phyloP scores from a whole-genome alignment of 2,113 vertebrate genomes.

The Peromyscus leucopus region DNA sequence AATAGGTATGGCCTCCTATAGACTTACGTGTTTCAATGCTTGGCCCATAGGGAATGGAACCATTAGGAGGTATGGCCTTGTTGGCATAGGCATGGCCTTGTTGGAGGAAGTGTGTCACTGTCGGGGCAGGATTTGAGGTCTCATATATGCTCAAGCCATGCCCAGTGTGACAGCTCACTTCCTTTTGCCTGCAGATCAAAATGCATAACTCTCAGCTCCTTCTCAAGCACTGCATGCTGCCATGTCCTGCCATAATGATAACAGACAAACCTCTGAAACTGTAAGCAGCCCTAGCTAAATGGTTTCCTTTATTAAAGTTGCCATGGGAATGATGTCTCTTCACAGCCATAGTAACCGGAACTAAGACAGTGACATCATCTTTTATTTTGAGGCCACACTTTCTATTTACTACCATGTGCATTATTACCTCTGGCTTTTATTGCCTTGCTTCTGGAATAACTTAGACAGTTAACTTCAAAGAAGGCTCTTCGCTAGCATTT shows the following conservation, averaged over 20 bases:
- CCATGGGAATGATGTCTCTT: fast-evolving
- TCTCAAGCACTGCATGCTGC: not conserved
- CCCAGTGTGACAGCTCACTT: not conserved
- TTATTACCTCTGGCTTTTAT: not conserved
- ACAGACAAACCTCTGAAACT: not conserved
- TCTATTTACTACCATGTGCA: not conserved
- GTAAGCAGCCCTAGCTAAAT: not conserved
- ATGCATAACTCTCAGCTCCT: not conserved
- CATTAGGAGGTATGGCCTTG: not conserved
- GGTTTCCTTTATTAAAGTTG: not conserved
- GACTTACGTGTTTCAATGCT: not conserved
- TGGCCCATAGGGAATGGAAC: not conserved
- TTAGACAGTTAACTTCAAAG: not conserved
- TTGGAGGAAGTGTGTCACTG: not conserved
- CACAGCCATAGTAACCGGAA: not conserved
- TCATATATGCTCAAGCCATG: not conserved
- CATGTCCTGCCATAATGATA: not conserved
- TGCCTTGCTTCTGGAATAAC: not conserved
- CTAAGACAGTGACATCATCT: not conserved
- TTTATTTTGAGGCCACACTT: not conserved
- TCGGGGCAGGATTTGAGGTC: not conserved
- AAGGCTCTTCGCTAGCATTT: not conserved
- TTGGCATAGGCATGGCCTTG: not conserved
- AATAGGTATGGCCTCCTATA: not conserved
- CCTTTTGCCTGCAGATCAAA: not conserved